Conservation (phyloP, 1,140 invertebrate genomes). For the Drosophila obscura region DNA sequence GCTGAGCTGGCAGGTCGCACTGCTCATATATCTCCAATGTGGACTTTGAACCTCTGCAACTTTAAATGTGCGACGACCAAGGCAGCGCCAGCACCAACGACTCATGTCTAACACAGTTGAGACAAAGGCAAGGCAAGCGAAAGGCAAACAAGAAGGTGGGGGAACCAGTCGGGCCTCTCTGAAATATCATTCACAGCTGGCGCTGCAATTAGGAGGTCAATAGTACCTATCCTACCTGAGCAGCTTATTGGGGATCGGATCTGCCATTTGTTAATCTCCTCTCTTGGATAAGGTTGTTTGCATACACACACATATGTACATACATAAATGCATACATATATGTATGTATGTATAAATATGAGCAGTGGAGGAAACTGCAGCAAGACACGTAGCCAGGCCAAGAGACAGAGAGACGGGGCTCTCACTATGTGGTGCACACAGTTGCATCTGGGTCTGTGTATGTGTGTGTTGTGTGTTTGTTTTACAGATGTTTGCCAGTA, state of each 20-base stretch:
- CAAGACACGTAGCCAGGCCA: not conserved
- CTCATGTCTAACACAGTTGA: conserved; percentile 51
- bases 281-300: too few species aligned
- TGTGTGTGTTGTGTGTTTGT: conserved; percentile 27
- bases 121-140: conserved; percentile 26
- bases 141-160: conserved; percentile 11
- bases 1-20: conserved; percentile 4
- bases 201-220: conserved; percentile 5
- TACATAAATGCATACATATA: too few species aligned
- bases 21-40: conserved; percentile 25
- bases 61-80: conserved; percentile 39
- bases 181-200: conserved; percentile 45
- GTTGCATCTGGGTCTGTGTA: conserved; percentile 44
- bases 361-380: not conserved
- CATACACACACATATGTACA: too few species aligned
- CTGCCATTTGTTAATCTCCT: too few species aligned
- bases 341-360: not conserved
- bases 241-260: too few species aligned
- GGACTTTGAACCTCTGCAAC: conserved; percentile 47
- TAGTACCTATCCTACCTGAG: too few species aligned
- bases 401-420: conserved; percentile 1
- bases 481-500: conserved; percentile 59
- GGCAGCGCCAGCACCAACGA: conserved; percentile 28
- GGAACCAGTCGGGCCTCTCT: conserved; percentile 39
- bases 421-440: conserved; percentile 6